Evolutionary conservation across 2,888 invertebrate genomes (phyloP), one percentile per base, ranked within the genome.

Genomic region (Papilio demoleus): DNA sequence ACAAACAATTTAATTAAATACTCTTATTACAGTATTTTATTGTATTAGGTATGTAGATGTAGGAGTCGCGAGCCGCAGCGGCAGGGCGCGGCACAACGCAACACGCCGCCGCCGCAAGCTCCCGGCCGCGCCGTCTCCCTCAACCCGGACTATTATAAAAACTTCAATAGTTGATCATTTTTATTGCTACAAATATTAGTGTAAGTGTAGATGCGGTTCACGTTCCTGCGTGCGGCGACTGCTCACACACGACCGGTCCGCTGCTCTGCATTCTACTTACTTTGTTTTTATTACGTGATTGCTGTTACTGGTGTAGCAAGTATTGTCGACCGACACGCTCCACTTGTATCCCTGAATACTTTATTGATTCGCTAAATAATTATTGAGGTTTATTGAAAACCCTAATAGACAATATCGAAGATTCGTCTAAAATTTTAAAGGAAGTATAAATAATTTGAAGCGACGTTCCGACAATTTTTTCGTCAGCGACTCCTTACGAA

Each of bases 51-150:
- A 12, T 27, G 65, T 53, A 65, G 67, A 71, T 71, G 72, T 67
- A 17, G 42, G 71, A 45, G 74, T 75, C 68, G 75, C 62, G 67
- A 83, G 72, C 85, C 42, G 82, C 74, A 78, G 88, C 19, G 47
- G 70, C 71, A 71, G 68, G 73, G 65, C 65, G 71, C 71, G 68
- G 74, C 70, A 72, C 31, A 74, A 73, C 70, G 73, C 75, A 74
- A 72, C 73, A 73, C 72, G 63, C 47, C 72, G 74, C 75, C 72
- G 71, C 74, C 61, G 73, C 75, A 71, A 70, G 70, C 70, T 70
- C 72, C 62, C 68, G 50, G 69, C 70, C 70, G 69, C 68, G 69
- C 66, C 70, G 12, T 14, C 60, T 24, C 58, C 58, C 34, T n/a
- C 17, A 59, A 61, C 65, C 64, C 65, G 38, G 45, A 70, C 65